phyloP scores from a whole-genome alignment of 1,140 invertebrate species.

The Lysiphlebus fabarum region DNA sequence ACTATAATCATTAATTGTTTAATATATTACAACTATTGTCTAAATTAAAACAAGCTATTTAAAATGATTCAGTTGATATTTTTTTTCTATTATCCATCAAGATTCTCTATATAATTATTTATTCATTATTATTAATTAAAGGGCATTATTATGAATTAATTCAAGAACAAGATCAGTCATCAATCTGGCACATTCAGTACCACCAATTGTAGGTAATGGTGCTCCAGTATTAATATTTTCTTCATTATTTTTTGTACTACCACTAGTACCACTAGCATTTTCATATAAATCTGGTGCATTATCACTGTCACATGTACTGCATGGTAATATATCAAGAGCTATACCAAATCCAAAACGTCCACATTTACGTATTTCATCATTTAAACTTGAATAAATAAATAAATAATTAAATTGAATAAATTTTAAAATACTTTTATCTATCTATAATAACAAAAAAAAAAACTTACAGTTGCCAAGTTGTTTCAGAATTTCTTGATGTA shows the following conservation, averaged over 20 bases:
- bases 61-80: too few species aligned
- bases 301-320: slow-evolving; percentile 67
- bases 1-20: too few species aligned
- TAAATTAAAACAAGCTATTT: not conserved
- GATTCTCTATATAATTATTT: too few species aligned
- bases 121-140: too few species aligned
- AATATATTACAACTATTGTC: too few species aligned
- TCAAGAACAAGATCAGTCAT: slow-evolving; percentile 53
- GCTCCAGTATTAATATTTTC: slow-evolving; percentile 29
- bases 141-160: slow-evolving; percentile 43
- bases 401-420: slow-evolving; percentile 6
- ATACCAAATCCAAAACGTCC: slow-evolving; percentile 66
- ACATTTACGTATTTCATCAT: slow-evolving; percentile 63
- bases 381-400: slow-evolving; percentile 50
- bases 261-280: not conserved
- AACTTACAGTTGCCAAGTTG: slow-evolving; percentile 59
- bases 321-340: slow-evolving; percentile 69
- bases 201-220: slow-evolving; percentile 38
- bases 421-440: not conserved
- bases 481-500: slow-evolving; percentile 50
- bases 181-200: slow-evolving; percentile 44
- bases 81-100: too few species aligned
- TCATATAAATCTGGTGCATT: slow-evolving; percentile 69
- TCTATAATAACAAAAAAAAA: too few species aligned
- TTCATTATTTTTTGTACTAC: slow-evolving; percentile 32